Percentiles rank a stretch among this genome's conserved stretches.
Evolutionary conservation across 1,140 invertebrate genomes (phyloP).

Genomic region (Drosophila dunni): DNA sequence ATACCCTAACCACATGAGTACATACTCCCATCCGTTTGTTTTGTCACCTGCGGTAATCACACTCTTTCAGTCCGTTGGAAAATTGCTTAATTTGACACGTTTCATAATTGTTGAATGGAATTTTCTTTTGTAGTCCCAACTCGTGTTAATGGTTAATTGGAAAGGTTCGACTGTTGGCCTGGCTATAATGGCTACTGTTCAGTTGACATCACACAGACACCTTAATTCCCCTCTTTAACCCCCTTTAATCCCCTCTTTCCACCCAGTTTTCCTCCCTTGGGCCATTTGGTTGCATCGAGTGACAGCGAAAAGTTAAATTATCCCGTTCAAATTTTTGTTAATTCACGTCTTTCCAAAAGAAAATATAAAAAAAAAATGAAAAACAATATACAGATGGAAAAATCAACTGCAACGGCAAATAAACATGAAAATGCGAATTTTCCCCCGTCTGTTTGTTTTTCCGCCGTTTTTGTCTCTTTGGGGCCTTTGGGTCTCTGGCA

Average conservation of each 20-base stretch:
- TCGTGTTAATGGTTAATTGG: conserved; percentile 17
- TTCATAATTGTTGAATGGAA: not conserved
- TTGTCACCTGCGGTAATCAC: not conserved
- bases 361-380: conserved; percentile 2
- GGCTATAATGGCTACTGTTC: not conserved
- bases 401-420: conserved; percentile 32
- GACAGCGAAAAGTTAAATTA: conserved; percentile 42
- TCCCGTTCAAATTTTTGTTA: conserved; percentile 48
- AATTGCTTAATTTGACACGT: conserved; percentile 15
- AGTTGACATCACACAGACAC: not conserved
- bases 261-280: not conserved
- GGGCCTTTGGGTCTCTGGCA: not conserved
- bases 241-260: not conserved
- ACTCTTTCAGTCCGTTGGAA: not conserved
- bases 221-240: not conserved
- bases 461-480: conserved; percentile 30
- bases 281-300: conserved; percentile 10
- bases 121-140: conserved; percentile 1
- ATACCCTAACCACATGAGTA: not conserved
- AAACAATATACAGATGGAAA: conserved; percentile 11
- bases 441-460: conserved; percentile 30
- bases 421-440: conserved; percentile 62
- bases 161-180: not conserved
- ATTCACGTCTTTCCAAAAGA: conserved; percentile 31
- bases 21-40: not conserved